Evolutionary conservation across 2,113 vertebrate genomes (phyloP).

Genomic region (Anguilla japonica): DNA sequence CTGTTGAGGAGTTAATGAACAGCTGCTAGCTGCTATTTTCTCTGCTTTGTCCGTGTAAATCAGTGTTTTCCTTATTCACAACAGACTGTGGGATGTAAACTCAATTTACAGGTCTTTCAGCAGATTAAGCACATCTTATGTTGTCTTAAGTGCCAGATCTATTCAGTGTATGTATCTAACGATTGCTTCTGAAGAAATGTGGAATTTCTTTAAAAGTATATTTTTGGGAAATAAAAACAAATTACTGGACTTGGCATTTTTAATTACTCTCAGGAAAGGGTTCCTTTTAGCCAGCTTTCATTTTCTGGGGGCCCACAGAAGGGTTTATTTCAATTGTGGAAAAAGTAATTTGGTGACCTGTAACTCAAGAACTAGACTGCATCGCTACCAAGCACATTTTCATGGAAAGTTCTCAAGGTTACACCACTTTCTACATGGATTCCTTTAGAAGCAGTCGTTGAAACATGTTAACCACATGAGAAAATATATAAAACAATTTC

Average conservation of each 20-base stretch:
- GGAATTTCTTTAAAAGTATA: background rate
- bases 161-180: background rate
- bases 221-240: background rate
- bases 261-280: background rate
- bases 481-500: no score
- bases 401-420: no score
- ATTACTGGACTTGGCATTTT: background rate
- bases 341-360: background rate
- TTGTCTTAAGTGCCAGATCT: background rate
- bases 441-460: no score
- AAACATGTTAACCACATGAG: no score
- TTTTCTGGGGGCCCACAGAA: background rate
- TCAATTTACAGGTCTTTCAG: background rate
- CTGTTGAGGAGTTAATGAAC: background rate
- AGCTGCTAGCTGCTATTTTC: background rate
- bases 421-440: no score
- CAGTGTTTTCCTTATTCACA: background rate
- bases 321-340: no score
- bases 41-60: background rate
- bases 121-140: background rate
- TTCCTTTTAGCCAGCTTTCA: background rate
- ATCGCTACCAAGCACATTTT: no score
- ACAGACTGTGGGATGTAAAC: background rate
- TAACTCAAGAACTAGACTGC: constrained; percentile 22
- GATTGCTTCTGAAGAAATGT: background rate